These are phyloP conservation scores for Seriola rivoliana DNA, from an alignment of 2,113 vertebrate species.

Conservation along the genomic window DNA sequence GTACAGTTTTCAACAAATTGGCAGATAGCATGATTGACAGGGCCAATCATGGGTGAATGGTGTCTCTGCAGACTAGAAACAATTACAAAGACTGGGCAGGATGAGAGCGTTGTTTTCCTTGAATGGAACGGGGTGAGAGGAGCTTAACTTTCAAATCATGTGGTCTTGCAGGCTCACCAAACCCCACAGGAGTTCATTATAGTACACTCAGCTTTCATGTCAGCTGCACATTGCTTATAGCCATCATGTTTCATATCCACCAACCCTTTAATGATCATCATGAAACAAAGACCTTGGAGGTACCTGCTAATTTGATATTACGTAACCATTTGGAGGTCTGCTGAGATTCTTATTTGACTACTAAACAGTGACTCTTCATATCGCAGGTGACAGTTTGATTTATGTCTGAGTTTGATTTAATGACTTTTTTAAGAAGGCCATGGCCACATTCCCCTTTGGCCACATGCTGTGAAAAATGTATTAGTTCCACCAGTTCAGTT, in stretches of 20 bases:
- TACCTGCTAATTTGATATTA: neutral
- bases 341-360: neutral
- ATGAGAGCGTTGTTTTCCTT: neutral
- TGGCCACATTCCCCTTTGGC: neutral
- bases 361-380: neutral
- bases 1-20: neutral
- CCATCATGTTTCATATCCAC: constrained; percentile 7
- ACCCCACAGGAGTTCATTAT: neutral
- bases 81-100: neutral
- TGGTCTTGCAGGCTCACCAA: neutral
- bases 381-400: neutral
- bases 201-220: neutral
- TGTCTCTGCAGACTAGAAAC: neutral
- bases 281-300: neutral
- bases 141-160: neutral
- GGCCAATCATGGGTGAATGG: neutral
- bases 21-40: neutral
- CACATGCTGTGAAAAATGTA: neutral
- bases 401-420: neutral
- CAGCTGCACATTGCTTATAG: constrained; percentile 13
- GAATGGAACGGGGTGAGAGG: neutral
- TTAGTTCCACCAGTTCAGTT: neutral
- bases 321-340: neutral
- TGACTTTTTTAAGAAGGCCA: neutral
- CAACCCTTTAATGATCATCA: neutral